phyloP scores from a whole-genome alignment of 1,140 invertebrate species.

The Drosophila grimshawi region DNA sequence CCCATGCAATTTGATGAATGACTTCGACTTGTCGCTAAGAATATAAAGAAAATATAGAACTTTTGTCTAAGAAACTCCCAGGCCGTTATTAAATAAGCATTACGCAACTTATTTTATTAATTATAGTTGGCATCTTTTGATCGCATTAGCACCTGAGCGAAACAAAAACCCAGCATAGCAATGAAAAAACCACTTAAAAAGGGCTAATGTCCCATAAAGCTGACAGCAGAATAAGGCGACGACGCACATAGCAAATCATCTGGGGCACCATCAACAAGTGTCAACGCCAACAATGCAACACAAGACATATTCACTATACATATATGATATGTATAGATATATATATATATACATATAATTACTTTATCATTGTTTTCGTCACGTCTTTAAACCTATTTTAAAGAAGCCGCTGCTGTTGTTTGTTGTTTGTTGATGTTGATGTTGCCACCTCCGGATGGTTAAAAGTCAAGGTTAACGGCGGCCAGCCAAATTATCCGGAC shows the following conservation, averaged over 20 bases:
- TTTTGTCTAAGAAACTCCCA: neutral
- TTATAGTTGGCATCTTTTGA: constrained; percentile 4
- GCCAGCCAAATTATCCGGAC: constrained; percentile 26
- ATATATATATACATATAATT: constrained; percentile 45
- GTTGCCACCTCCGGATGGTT: constrained; percentile 27
- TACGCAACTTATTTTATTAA: constrained; percentile 57
- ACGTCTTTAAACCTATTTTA: constrained; percentile 58
- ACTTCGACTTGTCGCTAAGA: neutral
- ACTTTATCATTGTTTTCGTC: constrained; percentile 68
- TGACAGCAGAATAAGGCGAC: constrained; percentile 43
- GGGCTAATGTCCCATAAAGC: constrained; percentile 33
- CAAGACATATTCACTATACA: neutral
- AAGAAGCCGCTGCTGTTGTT: constrained; percentile 25
- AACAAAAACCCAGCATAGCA: constrained; percentile 7
- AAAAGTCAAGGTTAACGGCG: constrained; percentile 69
- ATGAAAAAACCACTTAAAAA: constrained; percentile 20
- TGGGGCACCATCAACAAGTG: constrained; percentile 20
- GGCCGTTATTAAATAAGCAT: constrained; percentile 51
- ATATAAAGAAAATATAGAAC: neutral
- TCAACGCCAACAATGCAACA: constrained; percentile 21
- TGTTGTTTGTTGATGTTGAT: neutral
- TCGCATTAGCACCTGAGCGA: constrained; percentile 1
- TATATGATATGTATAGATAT: neutral
- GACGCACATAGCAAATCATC: constrained; percentile 14
- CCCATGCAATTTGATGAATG: neutral